Percentiles rank a stretch among this genome's conserved stretches.
Conservation (phyloP, 2,797 vertebrate genomes). For the Denticeps clupeoides region DNA sequence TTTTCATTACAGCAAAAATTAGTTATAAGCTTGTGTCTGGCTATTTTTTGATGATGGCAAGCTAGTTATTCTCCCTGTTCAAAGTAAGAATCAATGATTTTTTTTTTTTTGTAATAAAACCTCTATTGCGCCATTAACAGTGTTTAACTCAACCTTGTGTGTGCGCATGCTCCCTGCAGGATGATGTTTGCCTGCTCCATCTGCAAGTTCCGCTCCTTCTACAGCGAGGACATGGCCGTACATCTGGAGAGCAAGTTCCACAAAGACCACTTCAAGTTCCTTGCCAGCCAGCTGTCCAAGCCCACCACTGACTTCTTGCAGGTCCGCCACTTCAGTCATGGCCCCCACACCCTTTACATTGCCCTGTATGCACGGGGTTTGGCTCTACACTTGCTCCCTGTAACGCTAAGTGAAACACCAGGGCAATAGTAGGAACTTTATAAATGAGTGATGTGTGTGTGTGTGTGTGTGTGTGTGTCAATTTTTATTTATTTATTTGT, state of each 20-base stretch:
- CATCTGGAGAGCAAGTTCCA: slow-evolving; percentile 89
- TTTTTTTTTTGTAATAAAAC: too few species aligned
- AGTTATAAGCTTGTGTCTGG: too few species aligned
- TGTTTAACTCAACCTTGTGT: background rate
- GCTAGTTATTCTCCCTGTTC: too few species aligned
- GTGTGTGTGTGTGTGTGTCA: background rate
- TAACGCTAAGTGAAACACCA: too few species aligned
- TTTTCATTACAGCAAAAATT: too few species aligned
- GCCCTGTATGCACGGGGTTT: too few species aligned
- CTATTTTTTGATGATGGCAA: too few species aligned
- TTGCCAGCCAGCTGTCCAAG: slow-evolving; percentile 76
- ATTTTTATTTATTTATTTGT: too few species aligned
- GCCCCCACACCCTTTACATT: too few species aligned
- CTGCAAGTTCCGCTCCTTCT: slow-evolving; percentile 88
- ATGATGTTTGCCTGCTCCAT: slow-evolving; percentile 86
- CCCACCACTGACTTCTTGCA: slow-evolving; percentile 86
- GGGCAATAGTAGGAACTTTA: too few species aligned
- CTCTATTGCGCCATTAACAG: too few species aligned
- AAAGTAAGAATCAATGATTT: background rate
- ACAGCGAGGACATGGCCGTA: slow-evolving; percentile 78
- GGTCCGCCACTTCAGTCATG: slow-evolving; percentile 57
- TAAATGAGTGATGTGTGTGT: background rate
- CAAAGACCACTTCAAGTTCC: slow-evolving; percentile 84
- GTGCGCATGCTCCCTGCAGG: slow-evolving; percentile 41
- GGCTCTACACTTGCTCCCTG: too few species aligned